A percentile compares a stretch with the other conserved stretches of the same genome.
Evolutionary conservation across 1,140 invertebrate species (phyloP).

Genomic region (Oryctes rhinoceros): DNA sequence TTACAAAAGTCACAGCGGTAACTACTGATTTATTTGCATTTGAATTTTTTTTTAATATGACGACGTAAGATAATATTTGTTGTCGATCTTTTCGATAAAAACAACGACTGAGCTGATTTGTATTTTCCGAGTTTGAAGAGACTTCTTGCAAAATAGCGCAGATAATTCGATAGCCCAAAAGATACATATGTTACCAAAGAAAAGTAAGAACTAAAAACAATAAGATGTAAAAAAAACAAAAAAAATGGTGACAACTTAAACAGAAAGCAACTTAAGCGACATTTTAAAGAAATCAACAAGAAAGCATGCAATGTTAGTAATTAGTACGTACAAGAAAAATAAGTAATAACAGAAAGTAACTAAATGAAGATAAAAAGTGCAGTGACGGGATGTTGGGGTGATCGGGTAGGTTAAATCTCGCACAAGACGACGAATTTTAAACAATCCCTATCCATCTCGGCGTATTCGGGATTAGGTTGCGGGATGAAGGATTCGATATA

Average conservation of each 20-base stretch:
- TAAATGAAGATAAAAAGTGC: slow-evolving; percentile 46
- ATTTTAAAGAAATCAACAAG: background rate
- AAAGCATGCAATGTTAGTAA: slow-evolving; percentile 50
- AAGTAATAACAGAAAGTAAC: slow-evolving; percentile 48
- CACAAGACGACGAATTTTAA: background rate
- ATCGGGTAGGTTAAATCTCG: background rate
- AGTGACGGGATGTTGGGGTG: slow-evolving; percentile 12
- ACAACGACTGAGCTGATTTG: background rate
- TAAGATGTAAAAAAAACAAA: slow-evolving; percentile 22
- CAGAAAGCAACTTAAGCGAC: slow-evolving; percentile 47
- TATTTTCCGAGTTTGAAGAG: background rate
- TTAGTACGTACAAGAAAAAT: slow-evolving; percentile 46
- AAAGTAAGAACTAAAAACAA: background rate
- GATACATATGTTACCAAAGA: no score
- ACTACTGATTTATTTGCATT: background rate
- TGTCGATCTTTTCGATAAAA: background rate
- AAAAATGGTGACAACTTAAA: slow-evolving; percentile 45
- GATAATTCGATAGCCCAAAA: background rate
- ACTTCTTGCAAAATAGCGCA: slow-evolving; percentile 18
- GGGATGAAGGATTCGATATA: background rate
- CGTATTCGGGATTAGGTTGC: background rate
- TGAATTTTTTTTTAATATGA: background rate
- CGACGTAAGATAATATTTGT: no score
- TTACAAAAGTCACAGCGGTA: no score
- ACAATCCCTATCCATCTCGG: background rate